Evolutionary conservation across 2,888 invertebrate genomes (phyloP).

Genomic region (Seira ritae): DNA sequence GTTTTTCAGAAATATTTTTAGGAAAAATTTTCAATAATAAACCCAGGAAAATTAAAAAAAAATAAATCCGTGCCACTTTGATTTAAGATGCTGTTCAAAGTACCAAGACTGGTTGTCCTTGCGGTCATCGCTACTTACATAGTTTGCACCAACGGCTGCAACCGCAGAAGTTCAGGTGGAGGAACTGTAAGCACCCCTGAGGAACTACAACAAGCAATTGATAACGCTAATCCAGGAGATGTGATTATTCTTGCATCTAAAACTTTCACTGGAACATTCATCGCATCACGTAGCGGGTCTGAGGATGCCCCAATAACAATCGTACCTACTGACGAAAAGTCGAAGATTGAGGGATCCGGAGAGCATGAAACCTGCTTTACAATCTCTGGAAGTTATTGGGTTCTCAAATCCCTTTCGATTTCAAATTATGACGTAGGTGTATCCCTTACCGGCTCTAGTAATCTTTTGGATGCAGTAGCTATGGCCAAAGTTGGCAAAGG

Average conservation of each 20-base stretch:
- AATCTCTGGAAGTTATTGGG: conserved; percentile 37
- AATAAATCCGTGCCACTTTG: too few relatives aligned
- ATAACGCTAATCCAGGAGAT: conserved; percentile 32
- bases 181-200: neutral
- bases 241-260: conserved; percentile 17
- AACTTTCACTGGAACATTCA: conserved; percentile 28
- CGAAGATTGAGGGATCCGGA: conserved; percentile 6
- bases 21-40: too few relatives aligned
- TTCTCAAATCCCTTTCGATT: conserved; percentile 22
- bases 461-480: neutral
- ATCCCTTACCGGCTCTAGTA: neutral
- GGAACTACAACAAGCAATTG: conserved; percentile 35
- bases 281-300: conserved; percentile 13
- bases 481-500: conserved; percentile 17
- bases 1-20: too few relatives aligned
- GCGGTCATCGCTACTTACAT: too few relatives aligned
- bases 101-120: too few relatives aligned
- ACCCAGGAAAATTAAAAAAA: too few relatives aligned
- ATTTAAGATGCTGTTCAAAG: too few relatives aligned
- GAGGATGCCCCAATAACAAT: conserved; percentile 23
- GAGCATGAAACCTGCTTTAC: conserved; percentile 12
- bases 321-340: neutral
- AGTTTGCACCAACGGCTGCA: too few relatives aligned
- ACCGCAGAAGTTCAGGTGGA: too few relatives aligned
- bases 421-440: conserved; percentile 22